Evolutionary conservation across 2,888 invertebrate species (phyloP).

Genomic region (Alviniconcha strummeri): DNA sequence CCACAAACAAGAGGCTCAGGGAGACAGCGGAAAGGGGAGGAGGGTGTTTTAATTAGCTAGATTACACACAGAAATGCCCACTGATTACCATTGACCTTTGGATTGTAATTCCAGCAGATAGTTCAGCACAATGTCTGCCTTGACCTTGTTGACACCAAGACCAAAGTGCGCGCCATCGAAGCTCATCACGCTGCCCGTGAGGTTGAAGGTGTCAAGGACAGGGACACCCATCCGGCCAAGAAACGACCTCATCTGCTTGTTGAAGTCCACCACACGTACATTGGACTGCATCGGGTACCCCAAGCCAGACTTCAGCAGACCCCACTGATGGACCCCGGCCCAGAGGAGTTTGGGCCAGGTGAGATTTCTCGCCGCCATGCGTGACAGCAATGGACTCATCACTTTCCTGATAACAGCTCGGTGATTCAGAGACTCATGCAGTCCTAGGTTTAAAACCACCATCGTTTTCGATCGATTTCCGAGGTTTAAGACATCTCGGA

Average conservation of each 20-base stretch:
- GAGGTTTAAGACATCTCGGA: not conserved
- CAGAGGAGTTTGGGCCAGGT: not conserved
- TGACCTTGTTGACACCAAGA: not conserved
- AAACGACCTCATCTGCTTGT: not conserved
- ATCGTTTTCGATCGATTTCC: not conserved
- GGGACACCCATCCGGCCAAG: not conserved
- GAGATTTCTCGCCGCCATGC: not conserved
- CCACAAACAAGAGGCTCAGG: not conserved
- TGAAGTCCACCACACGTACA: not conserved
- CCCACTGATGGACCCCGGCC: not conserved
- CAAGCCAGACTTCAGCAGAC: not conserved
- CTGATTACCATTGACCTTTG: not conserved
- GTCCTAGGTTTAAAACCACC: not conserved
- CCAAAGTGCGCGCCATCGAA: not conserved
- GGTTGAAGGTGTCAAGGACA: not conserved
- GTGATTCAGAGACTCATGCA: not conserved
- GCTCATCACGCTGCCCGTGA: not conserved
- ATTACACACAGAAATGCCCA: too few relatives aligned
- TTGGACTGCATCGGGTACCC: not conserved
- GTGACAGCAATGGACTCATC: not conserved
- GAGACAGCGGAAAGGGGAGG: too few relatives aligned
- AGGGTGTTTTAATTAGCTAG: too few relatives aligned
- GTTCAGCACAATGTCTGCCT: constrained; percentile 3
- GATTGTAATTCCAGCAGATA: not conserved
- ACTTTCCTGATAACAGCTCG: not conserved